Conservation (phyloP, 2,888 invertebrate genomes). For the Ennomos fuscantarius region DNA sequence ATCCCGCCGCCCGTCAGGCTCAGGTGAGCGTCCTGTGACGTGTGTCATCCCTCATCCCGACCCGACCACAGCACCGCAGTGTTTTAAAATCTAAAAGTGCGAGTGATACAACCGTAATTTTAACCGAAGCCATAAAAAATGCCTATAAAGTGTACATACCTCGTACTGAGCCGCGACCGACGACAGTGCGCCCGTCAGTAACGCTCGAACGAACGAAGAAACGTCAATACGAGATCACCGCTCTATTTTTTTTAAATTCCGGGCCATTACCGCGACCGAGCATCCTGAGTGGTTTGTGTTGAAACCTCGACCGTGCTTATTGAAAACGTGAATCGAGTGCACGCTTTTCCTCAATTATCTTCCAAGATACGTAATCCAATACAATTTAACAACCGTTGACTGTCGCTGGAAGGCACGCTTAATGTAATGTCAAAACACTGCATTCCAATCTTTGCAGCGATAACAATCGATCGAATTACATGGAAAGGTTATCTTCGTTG, state of each 20-base stretch:
- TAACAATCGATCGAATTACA: slow-evolving; percentile 38
- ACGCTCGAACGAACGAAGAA: slow-evolving; percentile 59
- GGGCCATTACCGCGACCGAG: slow-evolving; percentile 39
- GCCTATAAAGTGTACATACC: slow-evolving; percentile 63
- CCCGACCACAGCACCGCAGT: slow-evolving; percentile 22
- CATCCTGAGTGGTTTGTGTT: slow-evolving; percentile 23
- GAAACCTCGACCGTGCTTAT: slow-evolving; percentile 26
- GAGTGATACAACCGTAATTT: slow-evolving; percentile 60
- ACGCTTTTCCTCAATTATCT: slow-evolving; percentile 31
- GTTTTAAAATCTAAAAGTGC: slow-evolving; percentile 41
- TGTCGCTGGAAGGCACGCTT: slow-evolving; percentile 17
- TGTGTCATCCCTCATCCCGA: slow-evolving; percentile 25
- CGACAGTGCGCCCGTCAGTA: slow-evolving; percentile 62
- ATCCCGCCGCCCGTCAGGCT: slow-evolving; percentile 89
- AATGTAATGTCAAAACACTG: slow-evolving; percentile 36
- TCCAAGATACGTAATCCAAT: slow-evolving; percentile 22
- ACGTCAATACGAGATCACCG: slow-evolving; percentile 68
- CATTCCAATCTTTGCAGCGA: slow-evolving; percentile 40
- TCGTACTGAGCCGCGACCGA: slow-evolving; percentile 53
- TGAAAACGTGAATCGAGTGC: slow-evolving; percentile 29
- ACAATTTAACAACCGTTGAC: slow-evolving; percentile 21
- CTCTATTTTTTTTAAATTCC: slow-evolving; percentile 44
- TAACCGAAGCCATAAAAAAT: slow-evolving; percentile 64
- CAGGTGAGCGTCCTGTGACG: slow-evolving; percentile 66
- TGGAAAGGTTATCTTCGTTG: slow-evolving; percentile 38